Base-by-base conservation (phyloP, 2,888 invertebrate genomes). In the Dorcus hopei region DNA sequence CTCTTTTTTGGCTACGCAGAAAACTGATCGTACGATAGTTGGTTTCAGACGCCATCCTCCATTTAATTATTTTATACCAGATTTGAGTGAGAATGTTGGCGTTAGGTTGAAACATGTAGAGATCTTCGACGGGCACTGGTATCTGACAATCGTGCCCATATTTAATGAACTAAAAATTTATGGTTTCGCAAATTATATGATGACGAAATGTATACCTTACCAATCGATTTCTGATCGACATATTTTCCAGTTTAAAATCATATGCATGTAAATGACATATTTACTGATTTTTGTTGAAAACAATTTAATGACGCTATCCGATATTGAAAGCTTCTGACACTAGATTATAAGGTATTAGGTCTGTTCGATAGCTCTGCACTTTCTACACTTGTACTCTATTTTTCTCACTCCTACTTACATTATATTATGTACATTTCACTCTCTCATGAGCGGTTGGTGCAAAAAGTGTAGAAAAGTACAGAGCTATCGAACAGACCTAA, bases 1-100 rank as follows among this genome's bases (percentile, higher is more conserved):
- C 62, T 47, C 61, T 61, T 57, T 61, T 61, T 51, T 67, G 65
- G 49, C 67, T 67, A 11, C 64, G 61, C 26, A 67, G 41, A 41
- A 61, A 65, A 11, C 53, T 61, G 51, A 64, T 61, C 9, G 64
- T 61, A 3, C 63, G 50, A 38, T 57, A 59, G 52, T 61, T 65
- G 43, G 63, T 61, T 48, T 67, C 67, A 33, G 61, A 63, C 33
- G 64, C 56, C 57, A 57, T 57, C 49, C 60, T 53, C 33, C 52
- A 54, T 50, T 54, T 52, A 40, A 48, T 43, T 4, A 53, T 16
- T 11, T 50, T 14, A 43, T 56, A 56, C 53, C 49, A 43, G 9
- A 59, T 59, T 47, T 57, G 57, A 1, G 54, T 57, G n/a, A 57
- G 42, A 11, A 57, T 57, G 38, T 57, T 57, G 9, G 50, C 45